These are phyloP conservation scores for Solea senegalensis DNA, from an alignment of 2,113 vertebrate genomes.

Conservation along the genomic window DNA sequence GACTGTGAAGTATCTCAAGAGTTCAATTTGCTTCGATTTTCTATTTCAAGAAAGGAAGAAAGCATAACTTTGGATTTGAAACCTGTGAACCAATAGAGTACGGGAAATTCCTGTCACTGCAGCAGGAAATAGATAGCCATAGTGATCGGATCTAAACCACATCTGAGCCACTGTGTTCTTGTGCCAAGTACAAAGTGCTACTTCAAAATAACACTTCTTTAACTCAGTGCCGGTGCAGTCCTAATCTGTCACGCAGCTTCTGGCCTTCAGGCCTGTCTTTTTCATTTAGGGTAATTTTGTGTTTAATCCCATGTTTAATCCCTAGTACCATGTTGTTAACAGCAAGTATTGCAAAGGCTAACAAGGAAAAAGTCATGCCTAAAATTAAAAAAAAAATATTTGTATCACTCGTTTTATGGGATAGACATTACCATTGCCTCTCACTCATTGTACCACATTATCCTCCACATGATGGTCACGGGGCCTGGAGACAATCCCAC, in stretches of 20 bases:
- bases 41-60: conserved; percentile 45
- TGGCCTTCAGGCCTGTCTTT: conserved; percentile 25
- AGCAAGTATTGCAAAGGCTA: not conserved
- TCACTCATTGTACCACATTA: no score
- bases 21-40: conserved; percentile 54
- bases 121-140: conserved; percentile 14
- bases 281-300: conserved; percentile 35
- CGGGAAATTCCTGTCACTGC: conserved; percentile 34
- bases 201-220: conserved; percentile 38
- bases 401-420: no score
- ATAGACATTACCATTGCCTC: no score
- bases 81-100: not conserved
- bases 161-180: conserved; percentile 35
- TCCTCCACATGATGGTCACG: no score
- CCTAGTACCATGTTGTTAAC: not conserved
- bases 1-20: conserved; percentile 14
- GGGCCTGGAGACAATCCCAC: no score
- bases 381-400: no score
- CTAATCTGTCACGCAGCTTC: conserved; percentile 39
- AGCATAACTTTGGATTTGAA: conserved; percentile 33
- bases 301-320: conserved; percentile 24
- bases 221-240: conserved; percentile 7
- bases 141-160: conserved; percentile 12
- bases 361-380: not conserved
- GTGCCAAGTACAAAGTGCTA: conserved; percentile 52